Evolutionary conservation across 2,113 vertebrate species (phyloP).

Genomic region (Scomber colias): DNA sequence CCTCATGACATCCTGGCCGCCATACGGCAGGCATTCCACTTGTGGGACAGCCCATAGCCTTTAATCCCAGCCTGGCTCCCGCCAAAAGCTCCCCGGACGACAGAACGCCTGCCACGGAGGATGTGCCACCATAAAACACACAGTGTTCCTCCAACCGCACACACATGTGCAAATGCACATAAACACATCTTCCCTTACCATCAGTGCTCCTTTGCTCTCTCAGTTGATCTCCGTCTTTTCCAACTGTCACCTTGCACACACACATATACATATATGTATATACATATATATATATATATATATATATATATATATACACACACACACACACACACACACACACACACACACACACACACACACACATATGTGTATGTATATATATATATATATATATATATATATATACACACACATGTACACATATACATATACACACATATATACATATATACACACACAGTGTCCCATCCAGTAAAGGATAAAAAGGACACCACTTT

Average conservation of each 20-base stretch:
- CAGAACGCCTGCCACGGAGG: slow-evolving; percentile 79
- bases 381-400: background rate
- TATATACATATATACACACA: background rate
- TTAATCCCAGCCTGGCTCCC: slow-evolving; percentile 88
- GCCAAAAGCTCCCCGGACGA: slow-evolving; percentile 83
- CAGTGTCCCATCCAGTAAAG: slow-evolving; percentile 11
- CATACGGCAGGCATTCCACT: slow-evolving; percentile 86
- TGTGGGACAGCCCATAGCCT: slow-evolving; percentile 84
- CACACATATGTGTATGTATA: no score
- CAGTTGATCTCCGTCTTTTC: slow-evolving; percentile 27
- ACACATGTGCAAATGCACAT: slow-evolving; percentile 19
- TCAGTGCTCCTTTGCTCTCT: slow-evolving; percentile 25
- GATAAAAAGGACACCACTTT: slow-evolving; percentile 8
- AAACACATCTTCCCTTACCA: slow-evolving; percentile 42
- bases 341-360: background rate
- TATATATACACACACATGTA: slow-evolving; percentile 1
- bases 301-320: no score
- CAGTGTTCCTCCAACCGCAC: slow-evolving; percentile 63
- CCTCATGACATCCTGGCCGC: slow-evolving; percentile 70
- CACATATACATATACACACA: no score
- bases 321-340: background rate
- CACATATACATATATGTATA: no score
- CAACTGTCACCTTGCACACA: background rate
- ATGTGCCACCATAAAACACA: slow-evolving; percentile 82
- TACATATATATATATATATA: no score